Base-by-base conservation (phyloP, 1,140 invertebrate genomes). In the Zelostemma sp. region DNA sequence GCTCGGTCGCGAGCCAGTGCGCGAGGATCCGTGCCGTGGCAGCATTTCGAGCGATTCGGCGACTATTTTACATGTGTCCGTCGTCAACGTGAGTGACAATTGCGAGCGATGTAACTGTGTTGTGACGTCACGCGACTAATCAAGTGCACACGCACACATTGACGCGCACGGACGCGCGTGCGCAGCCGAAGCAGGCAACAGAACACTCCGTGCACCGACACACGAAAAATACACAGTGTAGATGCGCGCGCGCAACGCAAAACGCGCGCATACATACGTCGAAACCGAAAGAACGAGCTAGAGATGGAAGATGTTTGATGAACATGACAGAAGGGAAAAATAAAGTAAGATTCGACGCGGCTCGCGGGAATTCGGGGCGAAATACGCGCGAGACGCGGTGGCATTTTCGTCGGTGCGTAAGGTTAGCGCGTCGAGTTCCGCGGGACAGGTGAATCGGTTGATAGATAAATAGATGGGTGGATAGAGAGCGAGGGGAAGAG, bases 71-170 rank as follows among this genome's bases (percentile, higher is more conserved):
- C 51, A 54, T 51, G 62, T 49, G 54, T 55, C 46, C 60, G 53
- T 72, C 63, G 55, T 57, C 60, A 71, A 70, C 68, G 65, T 63
- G 69, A 75, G 75, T 80, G 78, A 81, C 80, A 80, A 81, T 84
- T 73, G 71, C 80, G 61, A 76, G 78, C 77, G 76, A 82, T 83
- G 78, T 84, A 84, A 84, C 80, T 79, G 80, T 79, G 72, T 75
- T 69, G 78, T 84, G 82, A 83, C 82, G 82, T 84, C 81, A 84
- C 78, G 75, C 76, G 71, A 78, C 79, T 84, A 84, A 83, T 82
- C 81, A 80, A 80, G 80, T 82, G 78, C 77, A 75, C 74, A 79
- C 74, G 56, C 62, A 65, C 51, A 69, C 65, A 63, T 63, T 57
- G 48, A 54, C 49, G 63, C 56, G 60, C 60, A 57, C 55, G 72